Evolutionary conservation across 2,888 invertebrate species (phyloP).

Genomic region (Metellina segmentata): DNA sequence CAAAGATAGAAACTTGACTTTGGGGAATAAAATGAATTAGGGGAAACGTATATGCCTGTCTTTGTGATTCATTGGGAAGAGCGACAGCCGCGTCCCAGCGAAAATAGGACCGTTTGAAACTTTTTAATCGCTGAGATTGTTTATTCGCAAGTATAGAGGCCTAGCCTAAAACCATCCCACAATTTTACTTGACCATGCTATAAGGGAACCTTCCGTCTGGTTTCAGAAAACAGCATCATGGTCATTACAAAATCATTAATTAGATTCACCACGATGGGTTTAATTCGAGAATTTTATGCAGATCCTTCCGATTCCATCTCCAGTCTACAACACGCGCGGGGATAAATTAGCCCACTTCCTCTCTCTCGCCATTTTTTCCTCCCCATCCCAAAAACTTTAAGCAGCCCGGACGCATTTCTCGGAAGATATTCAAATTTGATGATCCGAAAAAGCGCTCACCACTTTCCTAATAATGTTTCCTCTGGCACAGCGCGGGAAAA

Average conservation of each 20-base stretch:
- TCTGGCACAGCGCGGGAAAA: constrained; percentile 15
- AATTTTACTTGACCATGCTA: too few relatives aligned
- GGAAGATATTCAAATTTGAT: neutral
- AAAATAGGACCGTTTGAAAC: too few relatives aligned
- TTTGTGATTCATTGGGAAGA: too few relatives aligned
- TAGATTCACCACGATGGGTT: neutral
- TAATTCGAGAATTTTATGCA: neutral
- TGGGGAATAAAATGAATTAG: too few relatives aligned
- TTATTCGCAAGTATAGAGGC: too few relatives aligned
- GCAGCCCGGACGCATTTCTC: neutral
- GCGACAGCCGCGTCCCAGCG: too few relatives aligned
- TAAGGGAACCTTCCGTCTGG: too few relatives aligned
- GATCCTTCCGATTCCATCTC: neutral
- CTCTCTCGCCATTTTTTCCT: neutral
- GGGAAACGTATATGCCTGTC: too few relatives aligned
- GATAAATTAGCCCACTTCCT: neutral
- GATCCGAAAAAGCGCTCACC: neutral
- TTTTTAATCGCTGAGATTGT: too few relatives aligned
- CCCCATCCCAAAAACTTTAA: neutral
- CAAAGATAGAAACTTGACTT: too few relatives aligned
- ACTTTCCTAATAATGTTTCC: constrained; percentile 55
- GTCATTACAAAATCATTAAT: neutral
- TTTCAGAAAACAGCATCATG: neutral
- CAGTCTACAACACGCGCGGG: neutral
- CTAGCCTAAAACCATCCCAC: too few relatives aligned